Base-by-base conservation (phyloP, 2,888 invertebrate genomes). In the Galerucella nymphaeae region DNA sequence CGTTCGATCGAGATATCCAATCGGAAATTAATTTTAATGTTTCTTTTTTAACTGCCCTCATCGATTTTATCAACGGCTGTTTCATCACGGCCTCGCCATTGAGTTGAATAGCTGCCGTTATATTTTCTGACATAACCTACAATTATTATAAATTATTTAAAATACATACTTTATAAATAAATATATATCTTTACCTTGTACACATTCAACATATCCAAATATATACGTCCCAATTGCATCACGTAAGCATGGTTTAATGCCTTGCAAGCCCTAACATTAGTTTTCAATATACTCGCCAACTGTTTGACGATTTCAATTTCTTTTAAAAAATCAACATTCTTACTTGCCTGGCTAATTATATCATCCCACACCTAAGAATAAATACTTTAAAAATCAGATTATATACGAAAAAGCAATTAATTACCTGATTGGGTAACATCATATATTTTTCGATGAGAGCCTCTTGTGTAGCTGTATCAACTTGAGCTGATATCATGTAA, bases 21-120 rank as follows among this genome's bases (percentile, higher is more conserved):
- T 96, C 94, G 5, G 98, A 96, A 84, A 99, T 98, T 80, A 99
- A 90, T 87, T 97, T 98, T 66, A 99, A 89, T 0, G 98, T 98
- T 89, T 99, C 99, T 86, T 98, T 98, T 86, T 99, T 99, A 57
- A 99, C 98, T 77, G 98, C 97, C 83, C 98, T 91, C 98, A 99
- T 99, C 83, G 95, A 94, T 87, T 98, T 97, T 79, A 99, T 98
- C 71, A 99, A 89, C 9, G 98, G 98, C 87, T 98, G 99, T 87
- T 98, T 98, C 75, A 97, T 97, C n/a, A 99, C 98, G 80, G 91
- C 92, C 83, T 98, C 97, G 59, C 99, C 99, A 87, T 99, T 97
- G 72, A 96, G 88, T 72, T 95, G 92, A 83, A 99, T 98, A 55
- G 98, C 97, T 85, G 94, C 93, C 80, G 94, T 95, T 84, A 98